Percentiles rank a stretch among this genome's conserved stretches.
phyloP scores from a whole-genome alignment of 2,797 vertebrate genomes.

The Lemur catta region DNA sequence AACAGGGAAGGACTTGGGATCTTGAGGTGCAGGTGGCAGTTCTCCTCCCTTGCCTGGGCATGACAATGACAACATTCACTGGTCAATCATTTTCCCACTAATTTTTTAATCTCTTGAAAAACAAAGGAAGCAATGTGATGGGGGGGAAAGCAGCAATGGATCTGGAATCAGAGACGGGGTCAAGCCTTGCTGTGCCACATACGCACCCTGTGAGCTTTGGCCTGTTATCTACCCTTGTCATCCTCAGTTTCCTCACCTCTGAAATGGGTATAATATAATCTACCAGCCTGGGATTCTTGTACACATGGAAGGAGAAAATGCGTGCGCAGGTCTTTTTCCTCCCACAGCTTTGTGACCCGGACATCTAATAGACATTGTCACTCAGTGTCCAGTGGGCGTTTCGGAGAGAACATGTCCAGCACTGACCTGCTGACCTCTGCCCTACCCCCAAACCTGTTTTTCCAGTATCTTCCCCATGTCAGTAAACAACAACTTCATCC shows the following conservation, averaged over 20 bases:
- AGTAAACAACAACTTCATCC: background rate
- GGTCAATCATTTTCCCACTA: background rate
- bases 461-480: background rate
- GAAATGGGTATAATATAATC: background rate
- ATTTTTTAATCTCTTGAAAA: constrained; percentile 35
- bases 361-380: background rate
- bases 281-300: background rate
- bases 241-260: background rate
- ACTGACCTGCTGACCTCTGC: too few relatives aligned
- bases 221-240: background rate
- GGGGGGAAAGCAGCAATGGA: background rate
- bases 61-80: background rate
- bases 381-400: background rate
- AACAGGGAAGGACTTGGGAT: background rate
- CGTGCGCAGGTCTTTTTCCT: background rate
- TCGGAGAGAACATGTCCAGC: background rate
- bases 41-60: background rate
- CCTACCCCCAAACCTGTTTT: too few relatives aligned
- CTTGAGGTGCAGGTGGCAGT: background rate
- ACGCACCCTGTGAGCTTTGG: background rate
- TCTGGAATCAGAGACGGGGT: background rate
- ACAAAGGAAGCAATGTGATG: background rate
- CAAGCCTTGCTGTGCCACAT: background rate
- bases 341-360: background rate
- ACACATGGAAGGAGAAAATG: background rate